Evolutionary conservation across 2,113 vertebrate genomes (phyloP).

Genomic region (Microcebus lehilahytsara): DNA sequence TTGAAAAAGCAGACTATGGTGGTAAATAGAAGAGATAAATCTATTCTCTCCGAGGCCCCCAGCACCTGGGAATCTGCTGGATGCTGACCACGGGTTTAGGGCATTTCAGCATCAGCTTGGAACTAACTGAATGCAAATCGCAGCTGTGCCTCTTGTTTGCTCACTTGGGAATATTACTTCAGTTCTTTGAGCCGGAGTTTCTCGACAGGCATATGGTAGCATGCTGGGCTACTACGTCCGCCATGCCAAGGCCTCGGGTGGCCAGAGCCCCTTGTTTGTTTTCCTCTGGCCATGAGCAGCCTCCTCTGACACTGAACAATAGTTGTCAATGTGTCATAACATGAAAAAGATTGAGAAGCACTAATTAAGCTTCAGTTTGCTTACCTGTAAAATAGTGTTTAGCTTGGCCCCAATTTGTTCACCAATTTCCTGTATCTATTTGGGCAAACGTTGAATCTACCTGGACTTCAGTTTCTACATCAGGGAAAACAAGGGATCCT

Average conservation of each 20-base stretch:
- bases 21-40: background rate
- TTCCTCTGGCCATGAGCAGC: background rate
- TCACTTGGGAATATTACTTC: background rate
- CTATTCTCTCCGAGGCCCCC: background rate
- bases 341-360: background rate
- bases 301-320: background rate
- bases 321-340: background rate
- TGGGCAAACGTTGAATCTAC: background rate
- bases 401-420: background rate
- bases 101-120: background rate
- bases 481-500: background rate
- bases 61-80: background rate
- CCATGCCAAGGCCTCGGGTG: background rate
- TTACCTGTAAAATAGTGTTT: background rate
- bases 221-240: background rate
- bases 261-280: background rate
- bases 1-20: background rate
- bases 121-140: background rate
- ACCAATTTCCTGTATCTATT: background rate
- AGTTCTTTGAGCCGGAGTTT: background rate
- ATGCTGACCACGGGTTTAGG: background rate
- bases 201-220: rapidly evolving
- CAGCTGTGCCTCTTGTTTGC: background rate
- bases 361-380: background rate
- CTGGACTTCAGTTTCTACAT: background rate